Percentiles rank a stretch among this genome's conserved stretches.
phyloP scores from a whole-genome alignment of 2,113 vertebrate species.

The Xiphophorus maculatus region DNA sequence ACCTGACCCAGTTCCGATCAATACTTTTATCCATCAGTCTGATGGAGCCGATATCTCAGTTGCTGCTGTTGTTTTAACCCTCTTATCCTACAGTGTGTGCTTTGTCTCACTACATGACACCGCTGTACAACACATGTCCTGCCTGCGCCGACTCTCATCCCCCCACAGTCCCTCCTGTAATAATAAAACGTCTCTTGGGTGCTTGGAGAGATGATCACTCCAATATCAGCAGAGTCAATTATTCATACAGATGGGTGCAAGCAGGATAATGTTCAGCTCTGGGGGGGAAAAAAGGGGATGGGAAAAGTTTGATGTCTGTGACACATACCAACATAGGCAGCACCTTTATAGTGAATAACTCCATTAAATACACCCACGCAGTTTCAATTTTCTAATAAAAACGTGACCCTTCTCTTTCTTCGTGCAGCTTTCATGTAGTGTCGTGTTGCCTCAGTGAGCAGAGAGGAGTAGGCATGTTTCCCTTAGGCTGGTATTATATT shows the following conservation, averaged over 20 bases:
- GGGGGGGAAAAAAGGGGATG: neutral
- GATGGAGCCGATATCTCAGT: neutral
- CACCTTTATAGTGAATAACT: slow-evolving; percentile 19
- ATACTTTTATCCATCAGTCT: neutral
- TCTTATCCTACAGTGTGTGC: neutral
- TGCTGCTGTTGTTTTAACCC: neutral
- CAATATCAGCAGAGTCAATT: slow-evolving; percentile 58
- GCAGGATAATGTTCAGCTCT: neutral
- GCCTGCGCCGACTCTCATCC: slow-evolving; percentile 38
- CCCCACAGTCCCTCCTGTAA: slow-evolving; percentile 25
- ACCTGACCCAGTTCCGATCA: neutral
- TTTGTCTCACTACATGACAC: slow-evolving; percentile 24
- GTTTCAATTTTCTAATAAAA: slow-evolving; percentile 38
- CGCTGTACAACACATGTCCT: slow-evolving; percentile 41
- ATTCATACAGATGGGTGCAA: slow-evolving; percentile 49
- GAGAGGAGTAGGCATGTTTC: slow-evolving; percentile 19
- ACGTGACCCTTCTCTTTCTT: slow-evolving; percentile 22
- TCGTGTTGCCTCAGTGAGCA: slow-evolving; percentile 47
- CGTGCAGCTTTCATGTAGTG: slow-evolving; percentile 62
- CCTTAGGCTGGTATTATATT: slow-evolving; percentile 49
- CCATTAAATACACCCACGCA: slow-evolving; percentile 30
- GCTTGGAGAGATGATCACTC: slow-evolving; percentile 32
- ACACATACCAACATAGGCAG: neutral
- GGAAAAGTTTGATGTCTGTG: slow-evolving; percentile 1
- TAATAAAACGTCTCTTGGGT: slow-evolving; percentile 44